Base-by-base conservation (phyloP, 2,888 invertebrate species). In the Neoscelio sp. region DNA sequence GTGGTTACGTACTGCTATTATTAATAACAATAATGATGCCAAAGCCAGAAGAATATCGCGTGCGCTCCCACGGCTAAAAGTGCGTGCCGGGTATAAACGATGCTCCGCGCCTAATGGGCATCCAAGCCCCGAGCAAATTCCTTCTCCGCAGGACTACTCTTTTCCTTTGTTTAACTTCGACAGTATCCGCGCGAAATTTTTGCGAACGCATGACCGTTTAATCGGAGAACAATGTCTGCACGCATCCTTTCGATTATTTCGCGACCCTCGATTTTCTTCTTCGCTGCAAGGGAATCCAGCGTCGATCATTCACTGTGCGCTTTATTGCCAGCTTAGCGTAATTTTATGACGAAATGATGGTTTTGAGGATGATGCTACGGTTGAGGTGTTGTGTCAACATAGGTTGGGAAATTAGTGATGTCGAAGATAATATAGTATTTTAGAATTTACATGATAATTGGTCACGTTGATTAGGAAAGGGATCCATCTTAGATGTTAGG, bases 11-110 rank as follows among this genome's bases (percentile, higher is more conserved):
- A 83, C 86, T 85, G 87, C 87, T 88, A 88, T 88, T 89, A 89
- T 88, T 89, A 89, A 88, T 88, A 89, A 89, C 84, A 88, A 89
- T 89, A 89, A 89, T 87, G 86, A 87, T 81, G 85, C 83, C 82
- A 85, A 85, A 85, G 83, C 74, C 80, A 81, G 54, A 44, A 50
- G 85, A 80, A 81, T 85, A 88, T 89, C 89, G 89, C 89, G 89
- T 90, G 90, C 88, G 90, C 89, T 90, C 90, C 89, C 90, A 90
- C 90, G 90, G 88, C 84, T 87, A 85, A 87, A 75, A 87, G 88
- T 89, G 89, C 89, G 89, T 89, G 89, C 87, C 80, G 82, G 84
- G 85, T 84, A 87, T 89, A 89, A 89, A 86, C 87, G 89, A 87
- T 86, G 87, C 87, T 87, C 85, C 88, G 74, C 84, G 85, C 82